Percentiles rank a stretch among this genome's conserved stretches.
Conservation (phyloP, 2,113 vertebrate genomes). For the Drymodes brunneopygia region DNA sequence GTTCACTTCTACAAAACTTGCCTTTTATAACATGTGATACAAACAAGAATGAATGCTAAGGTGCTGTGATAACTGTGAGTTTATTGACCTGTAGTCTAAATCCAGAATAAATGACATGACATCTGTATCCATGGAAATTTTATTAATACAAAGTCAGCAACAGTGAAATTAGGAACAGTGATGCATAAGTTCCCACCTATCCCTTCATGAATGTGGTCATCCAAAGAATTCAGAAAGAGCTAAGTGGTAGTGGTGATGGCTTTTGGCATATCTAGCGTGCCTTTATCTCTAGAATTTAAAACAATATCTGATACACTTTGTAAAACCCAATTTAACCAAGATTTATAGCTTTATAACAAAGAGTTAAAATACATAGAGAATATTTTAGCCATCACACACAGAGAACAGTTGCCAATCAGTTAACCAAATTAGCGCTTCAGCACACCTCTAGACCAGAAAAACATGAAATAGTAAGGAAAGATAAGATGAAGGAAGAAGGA, state of each 20-base stretch:
- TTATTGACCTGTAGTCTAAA: neutral
- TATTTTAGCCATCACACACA: neutral
- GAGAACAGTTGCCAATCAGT: neutral
- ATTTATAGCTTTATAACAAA: neutral
- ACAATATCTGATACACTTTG: neutral
- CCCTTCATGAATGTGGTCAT: neutral
- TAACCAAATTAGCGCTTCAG: neutral
- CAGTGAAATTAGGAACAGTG: neutral
- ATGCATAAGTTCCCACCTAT: neutral
- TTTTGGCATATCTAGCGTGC: neutral
- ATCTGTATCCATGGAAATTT: neutral
- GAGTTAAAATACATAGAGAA: neutral
- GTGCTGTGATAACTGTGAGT: neutral
- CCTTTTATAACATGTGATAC: neutral
- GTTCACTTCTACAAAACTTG: neutral
- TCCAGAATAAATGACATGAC: neutral
- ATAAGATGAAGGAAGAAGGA: neutral
- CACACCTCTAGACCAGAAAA: neutral
- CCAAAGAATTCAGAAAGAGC: neutral
- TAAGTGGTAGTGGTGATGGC: neutral
- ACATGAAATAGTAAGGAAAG: neutral
- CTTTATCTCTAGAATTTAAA: neutral
- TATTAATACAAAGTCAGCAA: neutral
- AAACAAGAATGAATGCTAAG: neutral
- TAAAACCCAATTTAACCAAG: neutral